Conservation (phyloP, 2,113 vertebrate species). For the Charadrius vociferus region DNA sequence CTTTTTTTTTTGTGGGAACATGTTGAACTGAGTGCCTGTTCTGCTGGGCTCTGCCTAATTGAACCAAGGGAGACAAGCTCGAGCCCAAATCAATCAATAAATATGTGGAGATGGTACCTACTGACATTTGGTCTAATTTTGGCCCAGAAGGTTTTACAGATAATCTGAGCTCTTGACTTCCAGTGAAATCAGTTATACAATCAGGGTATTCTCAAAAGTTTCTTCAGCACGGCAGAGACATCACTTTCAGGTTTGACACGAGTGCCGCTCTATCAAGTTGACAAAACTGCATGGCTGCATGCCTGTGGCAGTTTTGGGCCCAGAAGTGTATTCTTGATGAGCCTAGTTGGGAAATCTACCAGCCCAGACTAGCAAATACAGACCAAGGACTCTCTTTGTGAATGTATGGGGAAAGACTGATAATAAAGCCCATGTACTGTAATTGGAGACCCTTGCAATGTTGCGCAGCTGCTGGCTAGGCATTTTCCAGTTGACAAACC, state of each 20-base stretch:
- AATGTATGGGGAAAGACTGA: neutral
- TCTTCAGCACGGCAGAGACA: neutral
- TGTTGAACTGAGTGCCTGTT: neutral
- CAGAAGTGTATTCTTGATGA: neutral
- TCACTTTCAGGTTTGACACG: neutral
- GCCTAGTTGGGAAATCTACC: neutral
- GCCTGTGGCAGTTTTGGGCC: neutral
- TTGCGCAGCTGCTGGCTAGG: neutral
- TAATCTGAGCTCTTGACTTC: neutral
- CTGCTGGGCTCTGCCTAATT: neutral
- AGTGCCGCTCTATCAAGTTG: neutral
- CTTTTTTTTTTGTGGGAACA: neutral
- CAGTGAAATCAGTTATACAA: neutral
- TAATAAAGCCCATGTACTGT: neutral
- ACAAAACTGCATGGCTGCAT: neutral
- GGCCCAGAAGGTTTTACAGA: neutral
- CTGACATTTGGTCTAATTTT: neutral
- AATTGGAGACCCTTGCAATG: neutral
- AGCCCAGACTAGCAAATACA: neutral
- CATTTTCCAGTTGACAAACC: neutral
- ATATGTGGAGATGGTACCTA: neutral
- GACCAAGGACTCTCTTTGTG: neutral
- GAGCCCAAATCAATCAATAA: neutral
- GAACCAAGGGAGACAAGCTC: neutral
- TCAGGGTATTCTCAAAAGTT: neutral